A percentile compares a stretch with the other conserved stretches of the same genome.
Conservation (phyloP, 2,113 vertebrate species). For the Aix galericulata region DNA sequence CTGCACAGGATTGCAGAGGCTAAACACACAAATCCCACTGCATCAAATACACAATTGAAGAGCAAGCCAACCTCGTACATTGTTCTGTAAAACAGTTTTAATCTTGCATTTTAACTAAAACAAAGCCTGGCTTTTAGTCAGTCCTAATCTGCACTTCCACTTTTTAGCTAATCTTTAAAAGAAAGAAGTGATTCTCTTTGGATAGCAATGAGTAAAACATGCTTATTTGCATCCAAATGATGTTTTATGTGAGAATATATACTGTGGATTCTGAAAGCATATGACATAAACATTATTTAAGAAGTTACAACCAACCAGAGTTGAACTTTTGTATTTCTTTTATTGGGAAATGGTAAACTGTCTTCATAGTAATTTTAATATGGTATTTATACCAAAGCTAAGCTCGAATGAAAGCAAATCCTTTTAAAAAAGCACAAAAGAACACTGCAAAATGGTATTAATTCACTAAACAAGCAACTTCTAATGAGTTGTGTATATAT, state of each 20-base stretch:
- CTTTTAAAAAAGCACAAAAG: not conserved
- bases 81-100: not conserved
- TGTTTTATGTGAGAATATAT: not conserved
- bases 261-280: not conserved
- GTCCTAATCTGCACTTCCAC: not conserved
- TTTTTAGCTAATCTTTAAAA: not conserved
- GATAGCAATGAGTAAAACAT: not conserved
- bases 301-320: not conserved
- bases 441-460: not conserved
- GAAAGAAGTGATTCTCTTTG: rapidly evolving
- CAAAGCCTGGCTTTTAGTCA: not conserved
- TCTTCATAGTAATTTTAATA: not conserved
- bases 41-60: not conserved
- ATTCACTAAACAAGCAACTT: not conserved
- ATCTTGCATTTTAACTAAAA: not conserved
- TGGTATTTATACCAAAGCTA: not conserved
- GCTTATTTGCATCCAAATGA: not conserved
- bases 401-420: not conserved
- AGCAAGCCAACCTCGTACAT: not conserved
- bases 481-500: not conserved
- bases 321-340: not conserved
- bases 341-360: not conserved
- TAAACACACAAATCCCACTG: not conserved
- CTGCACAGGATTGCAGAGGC: not conserved
- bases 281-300: not conserved